These are phyloP conservation scores for Herpetotheres cachinnans DNA, from an alignment of 2,113 vertebrate species.

Conservation along the genomic window DNA sequence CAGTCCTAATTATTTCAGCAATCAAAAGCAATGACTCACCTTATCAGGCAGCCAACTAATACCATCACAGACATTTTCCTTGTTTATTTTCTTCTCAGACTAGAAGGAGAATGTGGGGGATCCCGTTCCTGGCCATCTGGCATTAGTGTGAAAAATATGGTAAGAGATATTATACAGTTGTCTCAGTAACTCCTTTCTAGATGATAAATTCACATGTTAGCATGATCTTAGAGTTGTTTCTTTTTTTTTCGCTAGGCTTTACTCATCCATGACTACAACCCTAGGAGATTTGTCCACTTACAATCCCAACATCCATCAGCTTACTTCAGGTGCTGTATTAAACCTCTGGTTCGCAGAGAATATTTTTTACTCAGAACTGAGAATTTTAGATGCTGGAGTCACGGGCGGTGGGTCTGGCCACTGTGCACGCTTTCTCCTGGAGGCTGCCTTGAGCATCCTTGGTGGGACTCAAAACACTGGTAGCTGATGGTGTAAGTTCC, in stretches of 20 bases:
- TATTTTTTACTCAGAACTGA: neutral
- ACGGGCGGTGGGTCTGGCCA: fast-evolving
- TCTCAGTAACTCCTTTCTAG: neutral
- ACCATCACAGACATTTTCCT: neutral
- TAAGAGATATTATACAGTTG: neutral
- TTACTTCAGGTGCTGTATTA: neutral
- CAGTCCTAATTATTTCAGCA: neutral
- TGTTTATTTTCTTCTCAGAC: constrained; percentile 37
- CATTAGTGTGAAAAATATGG: constrained; percentile 8
- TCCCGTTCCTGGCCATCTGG: constrained; percentile 47
- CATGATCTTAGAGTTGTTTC: neutral
- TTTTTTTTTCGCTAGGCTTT: neutral
- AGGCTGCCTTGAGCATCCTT: neutral
- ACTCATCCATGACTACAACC: neutral
- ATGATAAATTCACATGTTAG: neutral
- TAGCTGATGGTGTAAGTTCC: neutral
- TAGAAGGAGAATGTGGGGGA: constrained; percentile 17
- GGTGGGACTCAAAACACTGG: neutral
- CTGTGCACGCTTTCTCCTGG: neutral
- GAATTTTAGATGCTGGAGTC: neutral
- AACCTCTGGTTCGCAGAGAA: neutral
- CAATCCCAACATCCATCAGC: neutral
- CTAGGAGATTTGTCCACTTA: neutral
- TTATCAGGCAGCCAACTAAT: neutral
- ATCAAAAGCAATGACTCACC: constrained; percentile 33